Percentiles rank a stretch among this genome's conserved stretches.
phyloP scores from a whole-genome alignment of 2,113 vertebrate genomes.

The Trichechus manatus region DNA sequence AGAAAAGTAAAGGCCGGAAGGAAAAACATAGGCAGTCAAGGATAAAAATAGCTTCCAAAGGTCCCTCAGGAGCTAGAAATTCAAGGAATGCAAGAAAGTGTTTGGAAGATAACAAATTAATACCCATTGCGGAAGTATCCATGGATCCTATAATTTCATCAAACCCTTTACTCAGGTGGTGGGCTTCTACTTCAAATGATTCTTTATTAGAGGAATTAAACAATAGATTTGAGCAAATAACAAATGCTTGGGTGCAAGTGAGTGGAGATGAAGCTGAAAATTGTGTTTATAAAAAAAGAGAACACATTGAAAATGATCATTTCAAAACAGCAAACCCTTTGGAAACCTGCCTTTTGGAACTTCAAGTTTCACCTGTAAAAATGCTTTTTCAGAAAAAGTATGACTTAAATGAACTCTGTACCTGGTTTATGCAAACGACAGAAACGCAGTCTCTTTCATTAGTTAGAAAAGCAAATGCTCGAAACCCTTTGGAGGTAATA shows the following conservation, averaged over 20 bases:
- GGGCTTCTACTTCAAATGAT: constrained; percentile 92
- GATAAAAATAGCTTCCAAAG: constrained; percentile 84
- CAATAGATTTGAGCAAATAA: constrained; percentile 92
- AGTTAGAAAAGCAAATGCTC: constrained; percentile 94
- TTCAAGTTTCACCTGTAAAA: constrained; percentile 92
- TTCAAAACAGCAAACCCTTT: constrained; percentile 85
- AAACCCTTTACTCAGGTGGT: constrained; percentile 93
- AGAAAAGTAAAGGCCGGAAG: constrained; percentile 88
- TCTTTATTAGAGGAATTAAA: constrained; percentile 93
- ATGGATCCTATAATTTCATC: constrained; percentile 92
- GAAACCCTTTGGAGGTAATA: constrained; percentile 93
- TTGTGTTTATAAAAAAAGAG: constrained; percentile 82
- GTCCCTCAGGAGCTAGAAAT: constrained; percentile 80
- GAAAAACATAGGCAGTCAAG: constrained; percentile 86
- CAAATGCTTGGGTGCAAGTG: constrained; percentile 95
- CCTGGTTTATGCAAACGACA: constrained; percentile 99
- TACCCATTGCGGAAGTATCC: constrained; percentile 87
- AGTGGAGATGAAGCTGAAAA: constrained; percentile 86
- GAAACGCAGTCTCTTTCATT: constrained; percentile 97
- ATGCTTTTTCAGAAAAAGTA: constrained; percentile 96
- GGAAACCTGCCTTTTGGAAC: constrained; percentile 87
- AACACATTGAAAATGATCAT: constrained; percentile 77
- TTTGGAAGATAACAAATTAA: constrained; percentile 83
- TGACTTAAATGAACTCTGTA: constrained; percentile 93
- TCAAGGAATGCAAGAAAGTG: constrained; percentile 74